Evolutionary conservation across 2,888 invertebrate species (phyloP).

Genomic region (Zaprionus lineosus): DNA sequence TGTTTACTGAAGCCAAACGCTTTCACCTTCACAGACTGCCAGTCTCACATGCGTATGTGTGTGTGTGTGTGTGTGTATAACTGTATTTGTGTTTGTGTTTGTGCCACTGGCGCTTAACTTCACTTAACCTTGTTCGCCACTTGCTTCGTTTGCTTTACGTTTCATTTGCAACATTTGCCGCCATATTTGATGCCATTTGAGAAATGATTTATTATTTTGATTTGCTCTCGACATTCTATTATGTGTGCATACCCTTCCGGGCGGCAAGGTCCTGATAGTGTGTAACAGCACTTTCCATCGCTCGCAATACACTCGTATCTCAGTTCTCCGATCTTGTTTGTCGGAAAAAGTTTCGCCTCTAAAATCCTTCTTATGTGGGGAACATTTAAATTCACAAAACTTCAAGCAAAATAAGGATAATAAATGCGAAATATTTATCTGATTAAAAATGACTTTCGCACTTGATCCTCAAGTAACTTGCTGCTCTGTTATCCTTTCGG

Average conservation of each 20-base stretch:
- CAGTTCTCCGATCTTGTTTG: too few relatives aligned
- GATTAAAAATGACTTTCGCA: too few relatives aligned
- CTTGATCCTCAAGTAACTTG: too few relatives aligned
- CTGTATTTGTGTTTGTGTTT: conserved; percentile 27
- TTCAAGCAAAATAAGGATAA: too few relatives aligned
- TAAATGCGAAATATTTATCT: too few relatives aligned
- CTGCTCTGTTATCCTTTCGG: too few relatives aligned
- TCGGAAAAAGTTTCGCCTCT: too few relatives aligned
- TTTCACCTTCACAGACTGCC: conserved; percentile 61
- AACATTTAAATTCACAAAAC: too few relatives aligned
- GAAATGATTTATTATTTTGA: conserved; percentile 78
- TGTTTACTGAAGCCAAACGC: conserved; percentile 63
- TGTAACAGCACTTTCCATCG: background rate
- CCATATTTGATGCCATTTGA: conserved; percentile 77
- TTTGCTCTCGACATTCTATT: conserved; percentile 69
- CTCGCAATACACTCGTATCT: too few relatives aligned
- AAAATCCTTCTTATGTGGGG: too few relatives aligned
- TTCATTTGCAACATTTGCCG: conserved; percentile 80
- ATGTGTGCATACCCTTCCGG: conserved; percentile 33
- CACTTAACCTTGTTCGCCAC: conserved; percentile 73
- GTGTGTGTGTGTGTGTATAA: conserved; percentile 1
- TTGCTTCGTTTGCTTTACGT: conserved; percentile 68
- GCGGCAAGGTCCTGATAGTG: background rate
- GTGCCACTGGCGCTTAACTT: conserved; percentile 66
- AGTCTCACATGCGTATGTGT: conserved; percentile 10